phyloP scores from a whole-genome alignment of 2,888 invertebrate genomes.

The Catocala nupta region DNA sequence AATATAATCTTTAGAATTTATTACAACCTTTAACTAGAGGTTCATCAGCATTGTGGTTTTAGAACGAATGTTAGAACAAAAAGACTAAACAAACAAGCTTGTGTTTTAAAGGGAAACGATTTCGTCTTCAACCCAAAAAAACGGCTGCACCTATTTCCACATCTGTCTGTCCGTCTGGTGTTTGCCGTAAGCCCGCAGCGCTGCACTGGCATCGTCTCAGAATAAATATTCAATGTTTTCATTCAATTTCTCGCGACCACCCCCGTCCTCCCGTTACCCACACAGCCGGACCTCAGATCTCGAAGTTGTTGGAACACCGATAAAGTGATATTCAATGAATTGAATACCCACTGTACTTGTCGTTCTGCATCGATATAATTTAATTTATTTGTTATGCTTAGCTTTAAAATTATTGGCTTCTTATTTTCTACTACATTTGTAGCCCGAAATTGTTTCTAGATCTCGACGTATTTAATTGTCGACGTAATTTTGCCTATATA shows the following conservation, averaged over 20 bases:
- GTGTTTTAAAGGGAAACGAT: no score
- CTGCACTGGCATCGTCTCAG: conserved; percentile 70
- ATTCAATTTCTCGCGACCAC: conserved; percentile 76
- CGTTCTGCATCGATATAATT: conserved; percentile 22
- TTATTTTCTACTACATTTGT: no score
- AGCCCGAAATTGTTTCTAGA: no score
- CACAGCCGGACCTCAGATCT: conserved; percentile 41
- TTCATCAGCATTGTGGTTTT: no score
- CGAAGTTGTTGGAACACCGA: conserved; percentile 60
- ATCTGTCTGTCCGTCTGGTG: conserved; percentile 39
- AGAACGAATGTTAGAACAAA: no score
- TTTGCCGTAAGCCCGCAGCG: conserved; percentile 51
- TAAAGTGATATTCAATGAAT: conserved; percentile 50
- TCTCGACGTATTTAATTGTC: no score
- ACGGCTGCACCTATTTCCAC: conserved; percentile 14
- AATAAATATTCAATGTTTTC: conserved; percentile 86
- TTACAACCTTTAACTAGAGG: no score
- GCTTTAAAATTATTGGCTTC: background rate
- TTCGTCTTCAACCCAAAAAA: background rate
- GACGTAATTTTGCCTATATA: no score
- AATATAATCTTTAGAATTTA: conserved; percentile 8
- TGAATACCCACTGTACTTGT: conserved; percentile 31
- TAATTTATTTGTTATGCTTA: conserved; percentile 24
- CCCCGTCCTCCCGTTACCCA: conserved; percentile 24
- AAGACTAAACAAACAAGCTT: no score